Conservation (phyloP, 2,888 invertebrate species). For the Escarpia spicata region DNA sequence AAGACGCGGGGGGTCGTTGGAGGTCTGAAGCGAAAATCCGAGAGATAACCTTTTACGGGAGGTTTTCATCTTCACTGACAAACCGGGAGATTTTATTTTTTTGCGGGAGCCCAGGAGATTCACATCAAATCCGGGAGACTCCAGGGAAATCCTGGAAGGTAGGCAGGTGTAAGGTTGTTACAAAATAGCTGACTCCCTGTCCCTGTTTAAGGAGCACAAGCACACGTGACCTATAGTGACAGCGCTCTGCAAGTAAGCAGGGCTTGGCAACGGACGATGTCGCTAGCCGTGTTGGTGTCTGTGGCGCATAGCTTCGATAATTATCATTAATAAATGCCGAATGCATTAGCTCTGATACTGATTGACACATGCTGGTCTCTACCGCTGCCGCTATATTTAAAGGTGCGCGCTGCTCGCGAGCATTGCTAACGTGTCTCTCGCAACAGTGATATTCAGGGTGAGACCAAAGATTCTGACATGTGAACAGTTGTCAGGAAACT, state of each 20-base stretch:
- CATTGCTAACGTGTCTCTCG: background rate
- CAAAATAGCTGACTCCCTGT: too few relatives aligned
- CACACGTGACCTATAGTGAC: too few relatives aligned
- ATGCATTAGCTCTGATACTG: background rate
- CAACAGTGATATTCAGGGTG: background rate
- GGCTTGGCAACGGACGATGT: background rate
- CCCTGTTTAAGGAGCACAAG: too few relatives aligned
- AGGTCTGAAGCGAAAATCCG: too few relatives aligned
- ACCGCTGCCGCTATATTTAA: background rate
- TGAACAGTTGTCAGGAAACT: background rate
- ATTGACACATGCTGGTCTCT: background rate
- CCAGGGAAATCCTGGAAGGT: too few relatives aligned
- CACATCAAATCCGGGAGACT: too few relatives aligned
- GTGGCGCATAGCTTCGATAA: background rate
- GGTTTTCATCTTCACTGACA: too few relatives aligned
- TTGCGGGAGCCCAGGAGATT: too few relatives aligned
- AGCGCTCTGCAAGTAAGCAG: background rate
- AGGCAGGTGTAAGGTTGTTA: too few relatives aligned
- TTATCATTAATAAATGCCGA: conserved; percentile 16
- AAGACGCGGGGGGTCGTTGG: too few relatives aligned
- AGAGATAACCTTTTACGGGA: too few relatives aligned
- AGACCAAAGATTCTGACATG: background rate
- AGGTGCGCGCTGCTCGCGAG: background rate
- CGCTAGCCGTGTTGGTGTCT: background rate
- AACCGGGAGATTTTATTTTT: too few relatives aligned